phyloP scores from a whole-genome alignment of 2,888 invertebrate genomes.

The Cheilosia vulpina region DNA sequence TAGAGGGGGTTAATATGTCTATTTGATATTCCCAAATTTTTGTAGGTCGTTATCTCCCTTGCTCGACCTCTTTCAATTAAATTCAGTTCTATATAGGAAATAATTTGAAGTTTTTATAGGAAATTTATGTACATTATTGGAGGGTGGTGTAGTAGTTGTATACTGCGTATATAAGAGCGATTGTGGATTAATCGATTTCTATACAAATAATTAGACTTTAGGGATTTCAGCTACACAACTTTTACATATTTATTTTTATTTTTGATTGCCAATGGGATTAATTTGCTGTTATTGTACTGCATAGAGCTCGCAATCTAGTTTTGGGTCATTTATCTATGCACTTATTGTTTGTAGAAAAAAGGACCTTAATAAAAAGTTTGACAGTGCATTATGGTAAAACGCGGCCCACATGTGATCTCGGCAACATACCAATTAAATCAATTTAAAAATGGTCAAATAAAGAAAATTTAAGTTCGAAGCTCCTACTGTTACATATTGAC shows the following conservation, averaged over 20 bases:
- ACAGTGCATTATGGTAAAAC: no score
- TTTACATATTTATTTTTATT: slow-evolving; percentile 6
- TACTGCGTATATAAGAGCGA: slow-evolving; percentile 7
- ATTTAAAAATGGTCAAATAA: no score
- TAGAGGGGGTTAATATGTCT: slow-evolving; percentile 41
- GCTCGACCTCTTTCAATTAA: slow-evolving; percentile 37
- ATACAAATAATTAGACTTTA: slow-evolving; percentile 53
- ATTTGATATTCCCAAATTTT: slow-evolving; percentile 27
- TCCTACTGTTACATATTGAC: no score
- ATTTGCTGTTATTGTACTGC: slow-evolving; percentile 24
- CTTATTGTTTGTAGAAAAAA: no score
- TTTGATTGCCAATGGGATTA: slow-evolving; percentile 46
- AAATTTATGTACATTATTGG: slow-evolving; percentile 8
- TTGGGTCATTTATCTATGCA: not conserved
- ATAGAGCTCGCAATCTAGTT: not conserved
- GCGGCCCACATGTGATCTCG: no score
- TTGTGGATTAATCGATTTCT: slow-evolving; percentile 48
- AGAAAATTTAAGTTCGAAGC: no score
- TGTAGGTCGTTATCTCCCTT: not conserved
- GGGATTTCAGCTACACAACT: slow-evolving; percentile 27
- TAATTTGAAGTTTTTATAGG: slow-evolving; percentile 41
- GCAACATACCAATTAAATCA: no score
- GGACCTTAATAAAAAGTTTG: no score
- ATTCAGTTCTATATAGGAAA: slow-evolving; percentile 26
- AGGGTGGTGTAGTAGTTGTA: slow-evolving; percentile 2